A percentile compares a stretch with the other conserved stretches of the same genome.
Evolutionary conservation across 2,888 invertebrate species (phyloP).

Genomic region (Eledone cirrhosa): DNA sequence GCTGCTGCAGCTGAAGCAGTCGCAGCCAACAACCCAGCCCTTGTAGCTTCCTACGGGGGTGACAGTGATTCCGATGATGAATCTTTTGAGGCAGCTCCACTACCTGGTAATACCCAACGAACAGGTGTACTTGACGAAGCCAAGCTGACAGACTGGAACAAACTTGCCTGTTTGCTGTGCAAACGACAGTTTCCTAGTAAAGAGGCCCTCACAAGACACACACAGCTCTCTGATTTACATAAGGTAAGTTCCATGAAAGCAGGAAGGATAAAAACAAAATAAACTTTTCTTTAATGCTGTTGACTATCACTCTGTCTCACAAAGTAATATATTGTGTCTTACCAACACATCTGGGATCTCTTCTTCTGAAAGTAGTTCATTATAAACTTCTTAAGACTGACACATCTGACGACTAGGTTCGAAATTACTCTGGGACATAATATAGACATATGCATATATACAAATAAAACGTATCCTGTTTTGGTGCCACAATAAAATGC

Average conservation of each 20-base stretch:
- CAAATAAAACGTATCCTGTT: no score
- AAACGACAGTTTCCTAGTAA: conserved; percentile 91
- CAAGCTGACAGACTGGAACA: conserved; percentile 78
- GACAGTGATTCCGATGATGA: conserved; percentile 74
- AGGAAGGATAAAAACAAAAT: no score
- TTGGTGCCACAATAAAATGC: no score
- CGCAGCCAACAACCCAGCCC: conserved; percentile 39
- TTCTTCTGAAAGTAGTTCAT: no score
- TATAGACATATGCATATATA: no score
- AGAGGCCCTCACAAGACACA: conserved; percentile 89
- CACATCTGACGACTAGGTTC: no score
- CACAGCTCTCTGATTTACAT: conserved; percentile 91
- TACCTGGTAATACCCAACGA: conserved; percentile 50
- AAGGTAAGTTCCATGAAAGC: conserved; percentile 69
- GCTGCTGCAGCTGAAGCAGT: conserved; percentile 28
- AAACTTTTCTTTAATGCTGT: background rate
- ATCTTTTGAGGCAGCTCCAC: conserved; percentile 70
- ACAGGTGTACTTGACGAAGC: conserved; percentile 67
- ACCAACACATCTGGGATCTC: no score
- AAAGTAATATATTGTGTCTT: background rate
- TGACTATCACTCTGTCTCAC: background rate
- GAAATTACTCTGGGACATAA: no score
- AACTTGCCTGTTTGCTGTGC: conserved; percentile 91
- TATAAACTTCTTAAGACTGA: no score
- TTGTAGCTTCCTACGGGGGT: conserved; percentile 83